Evolutionary conservation across 1,140 invertebrate species (phyloP).

Genomic region (Heliconius hermathena): DNA sequence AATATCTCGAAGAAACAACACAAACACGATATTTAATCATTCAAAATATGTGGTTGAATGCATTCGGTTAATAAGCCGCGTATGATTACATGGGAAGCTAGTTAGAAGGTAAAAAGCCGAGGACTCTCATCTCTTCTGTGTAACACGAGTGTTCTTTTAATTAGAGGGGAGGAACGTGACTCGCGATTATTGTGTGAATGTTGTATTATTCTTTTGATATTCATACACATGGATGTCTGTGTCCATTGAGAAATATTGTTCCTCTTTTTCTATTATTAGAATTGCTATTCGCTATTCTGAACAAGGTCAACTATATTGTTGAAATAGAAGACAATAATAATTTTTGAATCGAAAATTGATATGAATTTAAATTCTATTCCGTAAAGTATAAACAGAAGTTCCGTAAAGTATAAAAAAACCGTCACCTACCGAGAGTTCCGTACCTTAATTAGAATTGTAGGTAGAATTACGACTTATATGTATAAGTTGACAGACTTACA

Average conservation of each 20-base stretch:
- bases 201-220: constrained; percentile 27
- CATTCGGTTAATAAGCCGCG: constrained; percentile 25
- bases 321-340: background rate
- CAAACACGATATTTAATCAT: constrained; percentile 5
- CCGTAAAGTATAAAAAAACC: no score
- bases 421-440: no score
- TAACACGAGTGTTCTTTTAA: constrained; percentile 28
- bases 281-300: background rate
- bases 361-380: no score
- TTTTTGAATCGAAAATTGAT: no score
- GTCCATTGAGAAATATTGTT: background rate
- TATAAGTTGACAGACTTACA: no score
- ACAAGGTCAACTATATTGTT: constrained; percentile 1
- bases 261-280: constrained; percentile 1
- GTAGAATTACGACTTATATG: no score
- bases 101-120: constrained; percentile 29
- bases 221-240: background rate
- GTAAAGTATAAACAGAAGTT: no score
- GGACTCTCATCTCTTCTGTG: constrained; percentile 24
- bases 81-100: constrained; percentile 26
- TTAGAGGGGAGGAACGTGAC: constrained; percentile 29
- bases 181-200: constrained; percentile 28
- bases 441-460: no score
- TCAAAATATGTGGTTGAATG: background rate
- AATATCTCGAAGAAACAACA: background rate